phyloP scores from a whole-genome alignment of 1,140 invertebrate species.

The Diachasmimorpha longicaudata region DNA sequence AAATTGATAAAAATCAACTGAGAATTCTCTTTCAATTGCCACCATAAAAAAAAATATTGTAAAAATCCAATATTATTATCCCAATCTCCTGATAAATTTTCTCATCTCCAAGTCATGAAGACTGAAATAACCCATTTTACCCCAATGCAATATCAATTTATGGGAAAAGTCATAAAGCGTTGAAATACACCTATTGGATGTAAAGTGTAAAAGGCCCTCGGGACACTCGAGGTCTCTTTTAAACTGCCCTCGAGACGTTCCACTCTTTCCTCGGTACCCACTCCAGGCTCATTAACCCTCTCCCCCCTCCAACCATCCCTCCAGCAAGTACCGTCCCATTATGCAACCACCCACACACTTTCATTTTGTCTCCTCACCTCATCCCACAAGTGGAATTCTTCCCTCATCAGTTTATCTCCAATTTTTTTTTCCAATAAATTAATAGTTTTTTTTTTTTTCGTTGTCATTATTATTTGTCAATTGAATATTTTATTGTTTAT shows the following conservation, averaged over 20 bases:
- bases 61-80: no score
- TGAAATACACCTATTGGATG: not conserved
- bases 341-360: conserved; percentile 10
- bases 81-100: not conserved
- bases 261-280: not conserved
- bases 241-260: conserved; percentile 6
- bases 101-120: no score
- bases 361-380: not conserved
- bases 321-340: not conserved
- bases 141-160: not conserved
- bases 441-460: not conserved
- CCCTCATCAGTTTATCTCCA: not conserved
- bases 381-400: not conserved
- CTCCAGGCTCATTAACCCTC: conserved; percentile 2
- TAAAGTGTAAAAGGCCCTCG: not conserved
- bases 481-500: not conserved
- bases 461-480: not conserved
- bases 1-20: no score
- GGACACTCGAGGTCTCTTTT: not conserved
- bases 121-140: no score
- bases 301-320: not conserved
- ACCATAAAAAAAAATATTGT: no score
- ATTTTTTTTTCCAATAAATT: not conserved
- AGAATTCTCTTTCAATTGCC: no score
- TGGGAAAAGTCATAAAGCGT: not conserved